These are phyloP conservation scores for Macrocentrus cingulum DNA, from an alignment of 1,140 invertebrate species.

Conservation along the genomic window DNA sequence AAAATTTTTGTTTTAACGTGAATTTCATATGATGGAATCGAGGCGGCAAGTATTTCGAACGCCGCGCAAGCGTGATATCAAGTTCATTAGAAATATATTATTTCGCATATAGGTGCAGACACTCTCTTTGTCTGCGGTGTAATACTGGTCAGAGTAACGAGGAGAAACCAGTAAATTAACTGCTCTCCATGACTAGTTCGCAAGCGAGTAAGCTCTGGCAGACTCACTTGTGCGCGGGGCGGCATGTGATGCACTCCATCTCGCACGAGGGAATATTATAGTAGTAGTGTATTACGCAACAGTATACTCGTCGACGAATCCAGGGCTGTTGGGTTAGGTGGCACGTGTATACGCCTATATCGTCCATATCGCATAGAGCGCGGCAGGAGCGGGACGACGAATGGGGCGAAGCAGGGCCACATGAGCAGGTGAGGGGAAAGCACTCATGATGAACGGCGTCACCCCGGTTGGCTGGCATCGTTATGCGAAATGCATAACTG, in stretches of 20 bases:
- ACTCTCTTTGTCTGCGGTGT: constrained; percentile 19
- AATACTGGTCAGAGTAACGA: constrained; percentile 41
- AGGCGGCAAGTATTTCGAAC: too few relatives aligned
- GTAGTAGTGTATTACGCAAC: constrained; percentile 43
- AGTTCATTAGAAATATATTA: constrained; percentile 35
- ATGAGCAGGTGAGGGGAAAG: too few relatives aligned
- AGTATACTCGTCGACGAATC: constrained; percentile 32
- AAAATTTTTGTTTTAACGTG: too few relatives aligned
- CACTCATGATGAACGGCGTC: constrained; percentile 40
- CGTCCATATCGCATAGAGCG: constrained; percentile 8
- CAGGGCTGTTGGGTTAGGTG: constrained; percentile 25
- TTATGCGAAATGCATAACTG: constrained; percentile 49
- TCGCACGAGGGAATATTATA: constrained; percentile 34
- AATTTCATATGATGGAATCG: too few relatives aligned
- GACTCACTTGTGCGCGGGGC: constrained; percentile 23
- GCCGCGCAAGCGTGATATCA: too few relatives aligned
- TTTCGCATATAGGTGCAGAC: constrained; percentile 12
- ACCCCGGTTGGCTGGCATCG: constrained; percentile 37
- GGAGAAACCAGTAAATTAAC: constrained; percentile 49
- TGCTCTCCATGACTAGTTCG: constrained; percentile 19
- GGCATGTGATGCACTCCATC: constrained; percentile 29
- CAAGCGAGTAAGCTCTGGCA: constrained; percentile 22
- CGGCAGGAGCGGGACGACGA: background rate
- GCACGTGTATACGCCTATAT: constrained; percentile 29
- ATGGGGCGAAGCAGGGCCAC: background rate